phyloP scores from a whole-genome alignment of 2,888 invertebrate species.

The Cataglyphis altisquamis region DNA sequence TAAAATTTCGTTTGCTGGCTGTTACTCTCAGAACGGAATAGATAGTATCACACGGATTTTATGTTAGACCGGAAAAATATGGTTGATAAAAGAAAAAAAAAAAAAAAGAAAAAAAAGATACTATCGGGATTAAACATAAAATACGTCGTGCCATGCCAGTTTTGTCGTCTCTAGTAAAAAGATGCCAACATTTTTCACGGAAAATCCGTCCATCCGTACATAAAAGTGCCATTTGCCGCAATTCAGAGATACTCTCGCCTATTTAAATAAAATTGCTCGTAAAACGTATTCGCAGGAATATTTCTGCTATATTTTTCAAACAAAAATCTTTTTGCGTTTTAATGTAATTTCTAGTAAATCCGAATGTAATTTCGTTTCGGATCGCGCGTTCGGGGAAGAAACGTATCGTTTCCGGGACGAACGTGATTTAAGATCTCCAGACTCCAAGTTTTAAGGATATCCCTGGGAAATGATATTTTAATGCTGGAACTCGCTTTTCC shows the following conservation, averaged over 20 bases:
- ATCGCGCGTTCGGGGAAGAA: constrained; percentile 3
- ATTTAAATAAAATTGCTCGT: constrained; percentile 22
- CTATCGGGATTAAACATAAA: constrained; percentile 49
- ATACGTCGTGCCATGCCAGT: constrained; percentile 5
- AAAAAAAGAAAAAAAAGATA: background rate
- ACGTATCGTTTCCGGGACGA: background rate
- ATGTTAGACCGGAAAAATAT: constrained; percentile 29
- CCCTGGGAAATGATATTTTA: constrained; percentile 45
- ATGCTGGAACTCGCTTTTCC: constrained; percentile 35
- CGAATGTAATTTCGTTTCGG: constrained; percentile 22
- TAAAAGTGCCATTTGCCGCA: constrained; percentile 28
- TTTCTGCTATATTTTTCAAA: constrained; percentile 16
- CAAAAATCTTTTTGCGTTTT: background rate
- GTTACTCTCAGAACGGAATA: constrained; percentile 18
- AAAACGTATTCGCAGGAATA: background rate
- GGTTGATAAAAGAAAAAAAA: constrained; percentile 8
- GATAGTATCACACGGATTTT: constrained; percentile 30
- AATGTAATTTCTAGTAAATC: constrained; percentile 36
- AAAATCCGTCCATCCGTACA: constrained; percentile 4
- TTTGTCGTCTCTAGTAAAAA: constrained; percentile 19
- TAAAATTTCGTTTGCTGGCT: background rate
- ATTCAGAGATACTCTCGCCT: background rate
- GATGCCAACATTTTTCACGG: constrained; percentile 29
- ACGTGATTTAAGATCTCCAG: constrained; percentile 49
- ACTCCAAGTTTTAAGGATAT: constrained; percentile 41